Conservation (phyloP, 1,140 invertebrate species). For the Lasioglossum baleicum region DNA sequence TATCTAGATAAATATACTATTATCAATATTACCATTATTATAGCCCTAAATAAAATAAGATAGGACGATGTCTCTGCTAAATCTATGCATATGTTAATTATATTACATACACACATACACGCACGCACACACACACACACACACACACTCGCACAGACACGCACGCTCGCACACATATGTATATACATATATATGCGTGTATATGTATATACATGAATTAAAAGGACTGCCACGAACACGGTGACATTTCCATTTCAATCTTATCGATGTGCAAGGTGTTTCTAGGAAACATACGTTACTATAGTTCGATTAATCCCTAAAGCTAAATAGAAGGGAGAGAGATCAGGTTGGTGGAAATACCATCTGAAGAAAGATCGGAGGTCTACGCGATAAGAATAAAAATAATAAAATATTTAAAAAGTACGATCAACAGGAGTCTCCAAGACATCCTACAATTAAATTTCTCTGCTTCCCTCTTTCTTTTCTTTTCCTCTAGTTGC, state of each 20-base stretch:
- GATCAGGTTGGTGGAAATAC: constrained; percentile 38
- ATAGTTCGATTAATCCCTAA: constrained; percentile 42
- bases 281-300: constrained; percentile 60
- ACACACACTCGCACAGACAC: not conserved
- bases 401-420: not conserved
- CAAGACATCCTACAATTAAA: not conserved
- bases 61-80: constrained; percentile 30
- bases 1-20: constrained; percentile 44
- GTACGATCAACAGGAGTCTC: not conserved
- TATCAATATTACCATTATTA: constrained; percentile 7
- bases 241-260: constrained; percentile 34
- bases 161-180: not conserved
- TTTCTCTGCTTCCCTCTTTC: not conserved
- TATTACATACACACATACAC: not conserved
- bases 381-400: not conserved
- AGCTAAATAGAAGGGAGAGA: constrained; percentile 32
- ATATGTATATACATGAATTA: constrained; percentile 32
- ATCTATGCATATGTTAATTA: constrained; percentile 50
- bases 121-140: not conserved
- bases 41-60: constrained; percentile 52
- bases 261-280: constrained; percentile 59
- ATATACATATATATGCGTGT: not conserved
- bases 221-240: constrained; percentile 31
- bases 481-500: not conserved
- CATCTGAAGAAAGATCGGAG: constrained; percentile 23